phyloP scores from a whole-genome alignment of 37 sponge, comb jelly and placozoan species.

The Agelas oroides region DNA sequence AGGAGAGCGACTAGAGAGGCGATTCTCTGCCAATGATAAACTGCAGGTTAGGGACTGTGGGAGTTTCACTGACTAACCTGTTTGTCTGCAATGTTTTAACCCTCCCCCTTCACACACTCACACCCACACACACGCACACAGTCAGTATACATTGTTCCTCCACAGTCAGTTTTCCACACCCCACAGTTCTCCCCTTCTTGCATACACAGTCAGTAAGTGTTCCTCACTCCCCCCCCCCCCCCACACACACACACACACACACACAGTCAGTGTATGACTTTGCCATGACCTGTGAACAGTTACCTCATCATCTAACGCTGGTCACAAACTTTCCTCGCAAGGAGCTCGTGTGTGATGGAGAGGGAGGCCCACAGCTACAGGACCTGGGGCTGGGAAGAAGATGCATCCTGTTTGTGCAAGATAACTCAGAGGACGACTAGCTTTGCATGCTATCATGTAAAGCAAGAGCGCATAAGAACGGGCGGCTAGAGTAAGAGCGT shows the following conservation, averaged over 20 bases:
- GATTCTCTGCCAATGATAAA: constrained; percentile 52
- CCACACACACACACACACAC: no score
- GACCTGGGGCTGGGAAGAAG: constrained; percentile 57
- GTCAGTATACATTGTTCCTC: no score
- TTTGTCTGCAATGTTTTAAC: no score
- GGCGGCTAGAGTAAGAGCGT: no score
- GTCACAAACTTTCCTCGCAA: constrained; percentile 78
- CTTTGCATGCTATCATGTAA: no score
- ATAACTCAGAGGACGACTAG: constrained; percentile 34
- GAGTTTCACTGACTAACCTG: no score
- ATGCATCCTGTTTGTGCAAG: constrained; percentile 75
- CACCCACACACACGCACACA: no score
- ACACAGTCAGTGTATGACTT: constrained; percentile 78
- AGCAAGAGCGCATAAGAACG: no score
- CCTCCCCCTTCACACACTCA: no score
- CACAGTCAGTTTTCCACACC: no score
- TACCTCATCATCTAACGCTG: constrained; percentile 40
- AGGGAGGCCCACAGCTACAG: constrained; percentile 68
- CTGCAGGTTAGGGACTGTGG: constrained; percentile 38
- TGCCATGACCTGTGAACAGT: constrained; percentile 45
- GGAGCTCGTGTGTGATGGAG: constrained; percentile 24
- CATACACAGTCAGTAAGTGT: no score
- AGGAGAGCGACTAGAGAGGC: constrained; percentile 64
- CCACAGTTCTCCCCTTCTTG: no score
- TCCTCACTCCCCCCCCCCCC: background rate